A percentile compares a stretch with the other conserved stretches of the same genome.
Evolutionary conservation across 2,888 invertebrate species (phyloP).

Genomic region (Zelleria hepariella): DNA sequence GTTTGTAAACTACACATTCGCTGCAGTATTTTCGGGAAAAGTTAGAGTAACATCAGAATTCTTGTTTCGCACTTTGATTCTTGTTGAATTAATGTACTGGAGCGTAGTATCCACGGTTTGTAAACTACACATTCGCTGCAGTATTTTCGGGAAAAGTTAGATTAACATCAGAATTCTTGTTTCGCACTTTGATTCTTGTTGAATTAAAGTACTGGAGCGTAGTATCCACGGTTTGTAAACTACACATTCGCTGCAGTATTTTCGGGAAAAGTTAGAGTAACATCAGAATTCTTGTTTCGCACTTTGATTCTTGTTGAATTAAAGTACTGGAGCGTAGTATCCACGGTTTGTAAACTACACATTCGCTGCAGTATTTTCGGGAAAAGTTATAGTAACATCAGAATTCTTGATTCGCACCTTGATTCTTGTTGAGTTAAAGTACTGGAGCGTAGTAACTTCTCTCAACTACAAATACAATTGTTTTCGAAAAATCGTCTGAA

Average conservation of each 20-base stretch:
- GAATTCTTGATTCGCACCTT: background rate
- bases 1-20: background rate
- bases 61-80: background rate
- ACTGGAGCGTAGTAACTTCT: background rate
- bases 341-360: background rate
- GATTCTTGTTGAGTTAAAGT: background rate
- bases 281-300: background rate
- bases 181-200: background rate
- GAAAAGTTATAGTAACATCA: background rate
- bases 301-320: background rate
- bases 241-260: background rate
- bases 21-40: background rate
- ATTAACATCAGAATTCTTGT: background rate
- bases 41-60: background rate
- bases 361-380: background rate
- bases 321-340: background rate
- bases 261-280: background rate
- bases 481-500: too few relatives aligned
- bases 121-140: background rate
- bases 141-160: background rate
- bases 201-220: background rate
- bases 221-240: background rate
- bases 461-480: too few relatives aligned
- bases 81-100: background rate
- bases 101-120: background rate